A percentile compares a stretch with the other conserved stretches of the same genome.
These are phyloP conservation scores for Hoplias malabaricus DNA, from an alignment of 2,113 vertebrate species.

Conservation along the genomic window DNA sequence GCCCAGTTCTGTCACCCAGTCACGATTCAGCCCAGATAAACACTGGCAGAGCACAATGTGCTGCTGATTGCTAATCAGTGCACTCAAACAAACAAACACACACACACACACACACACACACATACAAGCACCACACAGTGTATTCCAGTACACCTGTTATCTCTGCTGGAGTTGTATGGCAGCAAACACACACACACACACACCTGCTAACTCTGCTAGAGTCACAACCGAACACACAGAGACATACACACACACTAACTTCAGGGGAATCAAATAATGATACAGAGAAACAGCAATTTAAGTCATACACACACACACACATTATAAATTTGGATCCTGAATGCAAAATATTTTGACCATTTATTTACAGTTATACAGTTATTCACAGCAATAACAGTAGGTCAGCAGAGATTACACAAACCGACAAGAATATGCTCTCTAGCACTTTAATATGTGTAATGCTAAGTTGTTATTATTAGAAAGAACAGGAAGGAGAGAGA, in stretches of 20 bases:
- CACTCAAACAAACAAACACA: constrained; percentile 41
- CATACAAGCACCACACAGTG: not conserved
- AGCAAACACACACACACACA: constrained; percentile 30
- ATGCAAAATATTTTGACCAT: constrained; percentile 10
- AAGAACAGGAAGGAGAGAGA: not conserved
- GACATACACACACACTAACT: constrained; percentile 11
- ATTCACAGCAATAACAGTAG: not conserved
- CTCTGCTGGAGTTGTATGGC: constrained; percentile 20
- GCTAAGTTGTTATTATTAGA: not conserved
- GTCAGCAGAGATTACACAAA: not conserved
- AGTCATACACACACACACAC: not conserved
- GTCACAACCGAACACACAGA: constrained; percentile 23
- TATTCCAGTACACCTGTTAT: constrained; percentile 32
- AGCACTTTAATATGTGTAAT: not conserved
- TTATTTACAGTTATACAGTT: constrained; percentile 4
- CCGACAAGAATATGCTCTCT: not conserved
- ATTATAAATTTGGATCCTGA: constrained; percentile 16
- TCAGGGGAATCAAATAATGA: not conserved
- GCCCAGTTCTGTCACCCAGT: constrained; percentile 38
- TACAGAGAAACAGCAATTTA: not conserved
- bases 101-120: constrained; percentile 40
- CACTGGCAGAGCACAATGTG: constrained; percentile 38
- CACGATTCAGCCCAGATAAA: constrained; percentile 38
- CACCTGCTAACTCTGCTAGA: constrained; percentile 18
- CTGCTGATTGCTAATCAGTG: constrained; percentile 54